Evolutionary conservation across 2,888 invertebrate genomes (phyloP), one percentile per base, ranked within the genome.

Genomic region (Ochlodes sylvanus): DNA sequence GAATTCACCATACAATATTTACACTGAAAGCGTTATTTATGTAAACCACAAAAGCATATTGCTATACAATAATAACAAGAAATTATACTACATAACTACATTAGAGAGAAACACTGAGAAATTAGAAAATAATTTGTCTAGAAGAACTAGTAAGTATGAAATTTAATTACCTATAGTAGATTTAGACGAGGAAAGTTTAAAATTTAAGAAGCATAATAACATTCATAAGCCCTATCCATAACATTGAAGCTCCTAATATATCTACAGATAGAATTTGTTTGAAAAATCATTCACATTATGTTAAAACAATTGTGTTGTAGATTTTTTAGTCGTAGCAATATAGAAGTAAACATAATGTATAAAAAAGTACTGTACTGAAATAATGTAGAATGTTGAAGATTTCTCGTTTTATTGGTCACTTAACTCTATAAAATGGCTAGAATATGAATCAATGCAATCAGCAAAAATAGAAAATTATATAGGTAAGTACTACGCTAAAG

Each of bases 1-100:
- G 79, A 77, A 73, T 79, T 77, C 76, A 75, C 79, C 76, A 63
- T 32, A 72, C 3, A 27, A 2, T 82, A 79, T 85, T 79, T 86
- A 87, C 83, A 84, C 75, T 77, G 76, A 85, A 60, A 69, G 69
- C 69, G 60, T 63, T 42, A 47, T 50, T 47, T 47, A 58, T 5
- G 32, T 60, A 66, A 54, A 42, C 27, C 63, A 52, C 41, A 42
- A 21, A 54, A 55, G 47, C 34, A 62, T 62, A 52, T 27, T 32
- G n/a, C 1, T 55, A 55, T 47, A 47, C 38, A 38, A 38, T 12
- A 47, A 21, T 21, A 52, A 21, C 52, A 52, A 52, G 52, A 50
- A 19, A 44, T 44, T 50, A 19, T n/a, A n/a, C n/a, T n/a, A n/a
- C n/a, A n/a, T n/a, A n/a, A 52, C 52, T 52, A 52, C 52, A 2